Evolutionary conservation across 2,113 vertebrate genomes (phyloP), one percentile per base, ranked within the genome.

Genomic region (Phrynosoma platyrhinos): DNA sequence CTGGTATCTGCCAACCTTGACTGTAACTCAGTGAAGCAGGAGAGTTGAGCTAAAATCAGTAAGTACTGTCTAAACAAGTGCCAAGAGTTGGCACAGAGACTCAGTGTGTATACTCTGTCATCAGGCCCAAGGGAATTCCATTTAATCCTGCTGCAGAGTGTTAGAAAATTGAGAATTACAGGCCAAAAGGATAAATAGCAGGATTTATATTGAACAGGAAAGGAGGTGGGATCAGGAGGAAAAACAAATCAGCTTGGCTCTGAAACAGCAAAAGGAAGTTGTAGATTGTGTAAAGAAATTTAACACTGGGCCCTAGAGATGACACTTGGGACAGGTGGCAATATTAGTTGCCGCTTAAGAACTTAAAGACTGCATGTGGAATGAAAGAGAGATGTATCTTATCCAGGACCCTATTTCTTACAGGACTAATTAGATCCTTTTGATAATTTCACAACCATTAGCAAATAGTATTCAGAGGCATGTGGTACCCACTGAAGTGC

Each of bases 91-190:
- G 90, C 91, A 71, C 4, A 68, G 68, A 53, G 77, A 2, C 9
- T 89, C 40, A 8, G 55, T 86, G 53, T 71, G 58, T 82, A 13
- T 88, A 81, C 82, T 92, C 88, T 90, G 83, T 91, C 84, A 52
- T 85, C 79, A 62, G 76, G 86, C 76, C 88, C 81, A 88, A 23
- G 53, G 91, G 79, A 53, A 87, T 89, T 89, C 93, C 89, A 87
- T 91, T 82, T 90, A 90, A 90, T 94, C 90, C 91, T 91, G 77
- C 2, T n/a, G 89, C 85, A 92, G 30, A 80, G 84, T 87, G 72
- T 88, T 94, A 87, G 66, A 92, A 74, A 92, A 85, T 84, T 95
- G 64, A 30, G 64, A 89, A 94, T 93, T 92, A 87, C 91, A 94
- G 78, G 66, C 86, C 90, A 94, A 85, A 82, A 88, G 83, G 69